Base-by-base conservation (phyloP, 2,113 vertebrate genomes). In the Sapajus apella region DNA sequence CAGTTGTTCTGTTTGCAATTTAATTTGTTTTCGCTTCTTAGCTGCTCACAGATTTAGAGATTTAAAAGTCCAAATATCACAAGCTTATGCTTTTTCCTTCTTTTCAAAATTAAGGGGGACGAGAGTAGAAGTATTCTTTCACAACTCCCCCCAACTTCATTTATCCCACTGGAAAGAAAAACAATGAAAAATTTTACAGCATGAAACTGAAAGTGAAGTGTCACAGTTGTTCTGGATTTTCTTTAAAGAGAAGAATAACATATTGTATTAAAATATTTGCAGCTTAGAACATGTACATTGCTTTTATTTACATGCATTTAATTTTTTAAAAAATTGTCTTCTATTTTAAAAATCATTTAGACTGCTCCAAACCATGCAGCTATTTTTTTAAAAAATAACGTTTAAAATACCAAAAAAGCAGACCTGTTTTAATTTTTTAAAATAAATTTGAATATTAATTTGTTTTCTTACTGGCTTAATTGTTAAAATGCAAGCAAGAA, bases 151-250 rank as follows among this genome's bases (percentile, higher is more conserved):
- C 95, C 95, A 83, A 86, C 96, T 95, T 87, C 94, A 75, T 92
- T 80, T 93, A 96, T 89, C 92, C 95, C 96, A 95, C 92, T 72
- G 85, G 92, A 97, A 93, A 95, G 96, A 95, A 97, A 97, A 96
- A 96, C 92, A 97, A 96, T 97, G 97, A 98, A 86, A 97, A 97
- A 93, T 89, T 97, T 96, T 98, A 83, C 96, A 97, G 96, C 94
- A 75, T 97, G 96, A 98, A 98, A 98, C 94, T 97, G 97, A 98
- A 98, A 98, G 97, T 97, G 95, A 95, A 98, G 81, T 97, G 40
- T 96, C 84, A 90, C 95, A 97, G 97, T 96, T 95, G 95, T 84
- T 95, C 20, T 77, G 79, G 72, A 89, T 97, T 98, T 97, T 96
- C 90, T 93, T 93, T 97, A 94, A 97, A 96, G 83, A 95, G 58